A percentile compares a stretch with the other conserved stretches of the same genome.
Conservation (phyloP, 1,140 invertebrate species). For the Drosophila subobscura region DNA sequence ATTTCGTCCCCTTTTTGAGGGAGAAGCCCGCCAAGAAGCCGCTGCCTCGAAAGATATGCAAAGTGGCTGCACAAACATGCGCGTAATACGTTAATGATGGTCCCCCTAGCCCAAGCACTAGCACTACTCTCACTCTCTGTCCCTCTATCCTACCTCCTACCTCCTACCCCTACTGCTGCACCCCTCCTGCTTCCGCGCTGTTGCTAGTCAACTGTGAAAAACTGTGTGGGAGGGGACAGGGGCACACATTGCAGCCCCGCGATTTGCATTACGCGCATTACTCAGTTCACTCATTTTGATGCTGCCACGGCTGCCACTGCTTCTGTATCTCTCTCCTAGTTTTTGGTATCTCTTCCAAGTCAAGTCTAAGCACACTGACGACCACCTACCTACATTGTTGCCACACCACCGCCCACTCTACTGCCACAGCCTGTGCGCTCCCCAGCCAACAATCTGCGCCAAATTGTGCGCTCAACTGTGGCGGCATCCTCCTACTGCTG, state of each 20-base stretch:
- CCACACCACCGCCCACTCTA: constrained; percentile 8
- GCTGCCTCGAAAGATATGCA: constrained; percentile 54
- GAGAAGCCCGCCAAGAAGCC: too few species aligned
- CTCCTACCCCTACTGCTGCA: too few species aligned
- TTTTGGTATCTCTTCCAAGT: constrained; percentile 43
- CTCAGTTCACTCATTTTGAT: constrained; percentile 57
- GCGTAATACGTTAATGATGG: constrained; percentile 78
- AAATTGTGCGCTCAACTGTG: constrained; percentile 78
- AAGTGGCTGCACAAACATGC: constrained; percentile 74
- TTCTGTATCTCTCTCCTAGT: constrained; percentile 22
- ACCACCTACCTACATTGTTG: constrained; percentile 9
- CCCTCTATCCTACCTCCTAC: background rate
- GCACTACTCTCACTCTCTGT: background rate
- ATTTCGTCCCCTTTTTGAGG: constrained; percentile 31
- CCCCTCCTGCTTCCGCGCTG: background rate
- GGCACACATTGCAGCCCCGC: constrained; percentile 68
- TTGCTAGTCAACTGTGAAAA: too few species aligned
- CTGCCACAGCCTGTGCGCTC: background rate
- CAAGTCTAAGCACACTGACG: constrained; percentile 31
- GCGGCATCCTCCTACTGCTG: background rate
- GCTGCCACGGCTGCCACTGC: constrained; percentile 18
- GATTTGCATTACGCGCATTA: constrained; percentile 77
- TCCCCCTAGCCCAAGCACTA: constrained; percentile 1
- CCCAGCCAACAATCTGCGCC: constrained; percentile 68
- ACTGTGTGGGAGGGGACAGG: too few species aligned